These are phyloP conservation scores for Rhagonycha fulva DNA, from an alignment of 2,888 invertebrate species.

Conservation along the genomic window DNA sequence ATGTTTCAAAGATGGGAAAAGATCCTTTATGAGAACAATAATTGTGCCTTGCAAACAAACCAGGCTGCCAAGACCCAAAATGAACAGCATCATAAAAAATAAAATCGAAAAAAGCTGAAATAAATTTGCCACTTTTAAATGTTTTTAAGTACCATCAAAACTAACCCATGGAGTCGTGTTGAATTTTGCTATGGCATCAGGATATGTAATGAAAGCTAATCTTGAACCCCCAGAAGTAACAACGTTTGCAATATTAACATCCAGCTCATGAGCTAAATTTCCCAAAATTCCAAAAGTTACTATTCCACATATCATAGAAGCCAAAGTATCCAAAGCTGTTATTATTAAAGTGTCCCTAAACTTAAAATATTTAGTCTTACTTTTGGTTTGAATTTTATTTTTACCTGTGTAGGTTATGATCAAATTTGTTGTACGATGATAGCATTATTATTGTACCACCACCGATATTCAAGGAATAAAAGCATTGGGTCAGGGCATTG, in stretches of 20 bases:
- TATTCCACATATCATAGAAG: constrained; percentile 78
- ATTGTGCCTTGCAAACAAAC: constrained; percentile 73
- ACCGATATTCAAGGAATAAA: constrained; percentile 77
- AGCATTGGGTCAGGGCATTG: constrained; percentile 74
- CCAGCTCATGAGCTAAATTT: constrained; percentile 71
- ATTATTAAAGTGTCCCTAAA: constrained; percentile 75
- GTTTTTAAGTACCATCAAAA: background rate
- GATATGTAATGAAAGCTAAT: constrained; percentile 82
- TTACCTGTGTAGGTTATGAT: constrained; percentile 70
- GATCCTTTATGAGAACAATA: constrained; percentile 70
- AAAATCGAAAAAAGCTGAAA: constrained; percentile 72
- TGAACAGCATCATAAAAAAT: constrained; percentile 82
- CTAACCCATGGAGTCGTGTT: constrained; percentile 71
- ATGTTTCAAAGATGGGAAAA: constrained; percentile 64
- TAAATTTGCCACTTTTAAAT: background rate
- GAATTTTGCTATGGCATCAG: constrained; percentile 80
- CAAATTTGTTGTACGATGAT: constrained; percentile 73
- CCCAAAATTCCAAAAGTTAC: constrained; percentile 85
- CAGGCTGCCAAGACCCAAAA: constrained; percentile 76
- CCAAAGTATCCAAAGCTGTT: constrained; percentile 79
- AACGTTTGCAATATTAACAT: constrained; percentile 65
- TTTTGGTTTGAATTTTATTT: background rate
- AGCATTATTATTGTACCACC: constrained; percentile 77
- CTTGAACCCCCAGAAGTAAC: constrained; percentile 76
- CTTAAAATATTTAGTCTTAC: background rate